phyloP scores from a whole-genome alignment of 2,113 vertebrate species.

The Prietella phreatophila region DNA sequence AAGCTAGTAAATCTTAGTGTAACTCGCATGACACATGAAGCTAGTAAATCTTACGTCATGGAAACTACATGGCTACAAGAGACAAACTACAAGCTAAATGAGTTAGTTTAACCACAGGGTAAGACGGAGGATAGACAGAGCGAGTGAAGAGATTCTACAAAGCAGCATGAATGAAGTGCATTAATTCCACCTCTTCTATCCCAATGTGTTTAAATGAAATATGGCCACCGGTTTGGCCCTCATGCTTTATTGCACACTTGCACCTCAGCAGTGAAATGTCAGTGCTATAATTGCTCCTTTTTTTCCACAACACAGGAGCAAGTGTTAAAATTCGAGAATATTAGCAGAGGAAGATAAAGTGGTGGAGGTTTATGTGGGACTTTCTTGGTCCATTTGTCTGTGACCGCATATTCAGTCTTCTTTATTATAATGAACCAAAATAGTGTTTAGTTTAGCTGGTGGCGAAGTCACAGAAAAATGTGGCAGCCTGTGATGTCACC shows the following conservation, averaged over 20 bases:
- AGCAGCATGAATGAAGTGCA: not conserved
- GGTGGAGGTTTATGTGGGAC: not conserved
- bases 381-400: slow-evolving; percentile 16
- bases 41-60: not conserved
- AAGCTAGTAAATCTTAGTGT: no score
- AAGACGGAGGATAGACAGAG: not conserved
- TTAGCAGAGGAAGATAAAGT: not conserved
- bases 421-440: slow-evolving; percentile 30
- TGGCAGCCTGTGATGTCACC: slow-evolving; percentile 43
- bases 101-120: not conserved
- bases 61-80: not conserved
- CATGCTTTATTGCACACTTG: slow-evolving; percentile 5
- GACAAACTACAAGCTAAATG: not conserved
- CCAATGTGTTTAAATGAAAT: not conserved
- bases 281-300: slow-evolving; percentile 20
- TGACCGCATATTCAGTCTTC: slow-evolving; percentile 23
- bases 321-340: slow-evolving; percentile 2
- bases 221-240: not conserved
- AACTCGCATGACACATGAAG: not conserved
- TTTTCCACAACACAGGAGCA: not conserved
- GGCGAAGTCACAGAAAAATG: slow-evolving; percentile 43
- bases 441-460: slow-evolving; percentile 33
- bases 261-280: not conserved
- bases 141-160: not conserved
- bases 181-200: not conserved